Conservation (phyloP, 2,888 invertebrate genomes). For the Galerucella calmariensis region DNA sequence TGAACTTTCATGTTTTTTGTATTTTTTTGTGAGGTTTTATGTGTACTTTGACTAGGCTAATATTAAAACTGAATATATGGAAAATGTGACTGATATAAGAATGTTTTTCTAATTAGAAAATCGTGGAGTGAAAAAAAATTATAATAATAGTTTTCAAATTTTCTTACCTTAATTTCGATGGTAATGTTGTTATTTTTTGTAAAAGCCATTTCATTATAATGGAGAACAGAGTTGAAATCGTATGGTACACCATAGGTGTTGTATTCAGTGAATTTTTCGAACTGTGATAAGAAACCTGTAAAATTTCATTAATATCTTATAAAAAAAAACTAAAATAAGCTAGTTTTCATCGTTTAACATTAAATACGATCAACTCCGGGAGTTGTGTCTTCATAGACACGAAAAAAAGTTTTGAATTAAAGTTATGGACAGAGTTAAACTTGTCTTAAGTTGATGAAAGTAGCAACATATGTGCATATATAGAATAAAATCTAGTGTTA, state of each 20-base stretch:
- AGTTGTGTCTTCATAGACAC: too few species aligned
- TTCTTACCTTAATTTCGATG: conserved; percentile 76
- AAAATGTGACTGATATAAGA: too few species aligned
- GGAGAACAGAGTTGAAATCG: conserved; percentile 99
- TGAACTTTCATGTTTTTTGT: too few species aligned
- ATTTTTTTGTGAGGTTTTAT: too few species aligned
- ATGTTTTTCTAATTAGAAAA: too few species aligned
- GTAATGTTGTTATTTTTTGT: conserved; percentile 95
- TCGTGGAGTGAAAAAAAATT: not conserved
- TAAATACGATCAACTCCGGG: too few species aligned
- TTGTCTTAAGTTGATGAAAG: too few species aligned
- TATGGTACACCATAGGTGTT: conserved; percentile 96
- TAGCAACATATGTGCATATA: not conserved
- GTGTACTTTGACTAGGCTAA: too few species aligned
- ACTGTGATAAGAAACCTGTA: conserved; percentile 98
- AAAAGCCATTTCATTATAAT: conserved; percentile 98
- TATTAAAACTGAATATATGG: too few species aligned
- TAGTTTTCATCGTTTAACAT: not conserved
- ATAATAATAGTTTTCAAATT: not conserved
- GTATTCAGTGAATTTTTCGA: conserved; percentile 95
- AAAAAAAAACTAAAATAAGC: not conserved
- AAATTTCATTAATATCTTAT: conserved; percentile 36
- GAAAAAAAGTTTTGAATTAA: too few species aligned
- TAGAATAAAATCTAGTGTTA: conserved; percentile 73
- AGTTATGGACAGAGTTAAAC: too few species aligned